Evolutionary conservation across 2,113 vertebrate species (phyloP).

Genomic region (Oryzias woworae): DNA sequence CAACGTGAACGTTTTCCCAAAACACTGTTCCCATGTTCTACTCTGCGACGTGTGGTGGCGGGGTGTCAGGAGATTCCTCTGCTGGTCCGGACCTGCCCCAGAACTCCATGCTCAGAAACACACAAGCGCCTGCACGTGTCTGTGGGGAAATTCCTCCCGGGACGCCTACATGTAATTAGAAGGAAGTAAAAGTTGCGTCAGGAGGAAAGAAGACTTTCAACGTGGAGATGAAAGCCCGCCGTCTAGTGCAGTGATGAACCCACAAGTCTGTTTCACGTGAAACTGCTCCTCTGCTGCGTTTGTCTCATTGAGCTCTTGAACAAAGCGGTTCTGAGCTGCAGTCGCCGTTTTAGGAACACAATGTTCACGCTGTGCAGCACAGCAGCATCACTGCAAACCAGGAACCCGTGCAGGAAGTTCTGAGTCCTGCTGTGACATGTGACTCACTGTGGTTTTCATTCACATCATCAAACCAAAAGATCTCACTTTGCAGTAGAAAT

Average conservation of each 20-base stretch:
- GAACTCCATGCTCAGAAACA: conserved; percentile 29
- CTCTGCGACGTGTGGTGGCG: background rate
- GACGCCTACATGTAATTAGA: conserved; percentile 54
- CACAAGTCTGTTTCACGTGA: background rate
- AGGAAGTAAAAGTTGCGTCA: conserved; percentile 55
- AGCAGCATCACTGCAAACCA: too few species aligned
- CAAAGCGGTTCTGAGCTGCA: too few species aligned
- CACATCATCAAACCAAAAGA: too few species aligned
- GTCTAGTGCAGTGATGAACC: background rate
- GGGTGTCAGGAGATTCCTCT: conserved; percentile 6
- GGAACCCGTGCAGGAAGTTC: too few species aligned
- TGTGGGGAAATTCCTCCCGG: conserved; percentile 75
- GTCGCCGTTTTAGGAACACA: too few species aligned
- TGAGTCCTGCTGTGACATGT: too few species aligned
- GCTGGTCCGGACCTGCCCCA: conserved; percentile 39
- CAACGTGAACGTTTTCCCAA: background rate
- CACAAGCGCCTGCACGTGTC: conserved; percentile 31
- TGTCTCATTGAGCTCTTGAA: too few species aligned
- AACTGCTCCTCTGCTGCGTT: background rate
- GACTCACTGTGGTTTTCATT: too few species aligned
- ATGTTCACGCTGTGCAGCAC: too few species aligned
- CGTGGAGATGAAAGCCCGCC: conserved; percentile 31
- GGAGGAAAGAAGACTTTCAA: conserved; percentile 42
- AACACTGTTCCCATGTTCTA: too few species aligned
- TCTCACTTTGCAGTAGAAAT: too few species aligned